These are phyloP conservation scores for Drosophila rhopaloa DNA, from an alignment of 1,140 invertebrate genomes.

Conservation along the genomic window DNA sequence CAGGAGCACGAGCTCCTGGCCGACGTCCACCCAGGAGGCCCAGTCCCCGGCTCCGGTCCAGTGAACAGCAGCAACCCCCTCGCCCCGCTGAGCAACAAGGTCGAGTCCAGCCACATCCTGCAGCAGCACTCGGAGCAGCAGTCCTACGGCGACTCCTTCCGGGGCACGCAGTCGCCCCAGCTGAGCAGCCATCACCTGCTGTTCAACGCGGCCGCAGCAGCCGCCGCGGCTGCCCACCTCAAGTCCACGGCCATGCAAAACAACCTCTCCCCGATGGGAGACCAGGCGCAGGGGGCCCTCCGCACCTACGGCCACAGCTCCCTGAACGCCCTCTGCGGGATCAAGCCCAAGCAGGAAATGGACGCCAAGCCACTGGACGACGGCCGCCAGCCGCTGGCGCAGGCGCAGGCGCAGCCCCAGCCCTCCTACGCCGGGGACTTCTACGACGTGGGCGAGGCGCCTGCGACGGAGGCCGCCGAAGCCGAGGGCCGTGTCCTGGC, in stretches of 20 bases:
- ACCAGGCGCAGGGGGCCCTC: constrained; percentile 10
- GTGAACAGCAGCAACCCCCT: constrained; percentile 13
- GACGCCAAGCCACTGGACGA: constrained; percentile 34
- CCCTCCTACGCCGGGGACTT: constrained; percentile 24
- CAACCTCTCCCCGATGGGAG: constrained; percentile 9
- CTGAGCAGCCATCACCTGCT: constrained; percentile 71
- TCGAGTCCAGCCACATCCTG: constrained; percentile 29
- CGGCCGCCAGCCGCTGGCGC: constrained; percentile 20
- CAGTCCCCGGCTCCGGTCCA: not conserved
- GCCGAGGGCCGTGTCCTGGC: not conserved
- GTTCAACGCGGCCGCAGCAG: constrained; percentile 77
- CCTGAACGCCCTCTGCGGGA: constrained; percentile 5
- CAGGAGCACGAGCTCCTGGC: constrained; percentile 27
- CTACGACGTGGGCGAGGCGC: constrained; percentile 15
- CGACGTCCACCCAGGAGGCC: constrained; percentile 3
- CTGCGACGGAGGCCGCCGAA: constrained; percentile 1
- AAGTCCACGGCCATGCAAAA: constrained; percentile 69
- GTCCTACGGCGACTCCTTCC: constrained; percentile 47
- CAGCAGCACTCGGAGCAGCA: constrained; percentile 60
- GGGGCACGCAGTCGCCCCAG: constrained; percentile 37
- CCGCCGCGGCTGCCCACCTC: constrained; percentile 73
- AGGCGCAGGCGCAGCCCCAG: constrained; percentile 2
- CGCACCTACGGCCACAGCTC: constrained; percentile 2
- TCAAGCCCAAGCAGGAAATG: constrained; percentile 57
- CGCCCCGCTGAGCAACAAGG: constrained; percentile 25